Base-by-base conservation (phyloP, 2,113 vertebrate species). In the Dipodomys ordii region DNA sequence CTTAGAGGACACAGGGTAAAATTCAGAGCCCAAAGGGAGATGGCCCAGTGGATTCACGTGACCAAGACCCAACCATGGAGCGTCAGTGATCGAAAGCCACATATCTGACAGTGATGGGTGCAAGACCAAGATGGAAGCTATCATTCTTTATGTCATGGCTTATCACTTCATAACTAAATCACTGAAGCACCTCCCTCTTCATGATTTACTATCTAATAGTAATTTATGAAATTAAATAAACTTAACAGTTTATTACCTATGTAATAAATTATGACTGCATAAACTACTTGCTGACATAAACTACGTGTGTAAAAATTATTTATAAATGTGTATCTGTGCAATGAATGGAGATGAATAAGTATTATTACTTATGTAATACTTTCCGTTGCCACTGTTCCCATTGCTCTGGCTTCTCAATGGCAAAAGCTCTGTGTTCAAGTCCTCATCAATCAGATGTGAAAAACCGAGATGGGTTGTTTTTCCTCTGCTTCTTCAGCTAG, bases 351-450 rank as follows among this genome's bases (percentile, higher is more conserved):
- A 57, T 57, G 4, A 57, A 18, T 18, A 57, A 57, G 53, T 18
- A 16, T 57, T 57, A 57, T 57, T 57, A 71, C 13, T 68, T 25
- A 23, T 64, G 22, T 49, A n/a, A n/a, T 22, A 72, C 22, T 30
- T 83, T 3, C 7, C 12, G 32, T 9, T 13, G 30, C 6, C 0
- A 0, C 32, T 11, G 18, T 65, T 64, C 0, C 6, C 23, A 0
- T 11, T 25, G 2, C 27, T n/a, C 9, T 39, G 12, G 3, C 11
- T 68, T 81, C 76, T 4, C 12, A 25, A 30, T 12, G 11, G 39
- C 46, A 32, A 57, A 44, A 13, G 27, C 23, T 78, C 20, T 16
- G 7, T 2, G 12, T 53, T 62, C 16, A 44, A 44, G 32, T 69
- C 30, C 4, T 9, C 18, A 12, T 60, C 60, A 74, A 13, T 60